Conservation (phyloP, 2,888 invertebrate genomes). For the Suillia variegata region DNA sequence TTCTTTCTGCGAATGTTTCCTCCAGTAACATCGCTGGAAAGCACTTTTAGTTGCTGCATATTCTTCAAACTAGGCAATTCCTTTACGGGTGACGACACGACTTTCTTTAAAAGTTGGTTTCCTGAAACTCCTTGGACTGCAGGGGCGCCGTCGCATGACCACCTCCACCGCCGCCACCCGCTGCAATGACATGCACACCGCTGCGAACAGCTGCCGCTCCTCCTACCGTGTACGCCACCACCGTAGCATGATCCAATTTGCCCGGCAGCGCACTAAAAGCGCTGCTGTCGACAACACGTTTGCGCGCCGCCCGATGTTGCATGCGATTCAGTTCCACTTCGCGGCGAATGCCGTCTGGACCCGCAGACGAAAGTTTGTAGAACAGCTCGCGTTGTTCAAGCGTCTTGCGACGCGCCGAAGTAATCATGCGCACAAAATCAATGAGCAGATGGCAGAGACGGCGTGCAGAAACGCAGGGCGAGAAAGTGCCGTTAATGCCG, state of each 20-base stretch:
- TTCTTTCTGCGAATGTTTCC: no score
- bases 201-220: slow-evolving; percentile 29
- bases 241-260: slow-evolving; percentile 86
- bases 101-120: slow-evolving; percentile 57
- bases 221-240: slow-evolving; percentile 81
- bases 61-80: neutral
- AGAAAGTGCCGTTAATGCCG: slow-evolving; percentile 70
- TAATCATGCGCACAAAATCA: slow-evolving; percentile 79
- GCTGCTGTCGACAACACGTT: slow-evolving; percentile 75
- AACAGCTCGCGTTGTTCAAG: slow-evolving; percentile 83
- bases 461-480: slow-evolving; percentile 68
- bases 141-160: slow-evolving; percentile 40
- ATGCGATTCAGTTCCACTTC: slow-evolving; percentile 67
- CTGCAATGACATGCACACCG: neutral
- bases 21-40: no score
- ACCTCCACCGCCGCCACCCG: slow-evolving; percentile 30
- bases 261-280: slow-evolving; percentile 75
- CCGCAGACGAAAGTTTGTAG: slow-evolving; percentile 66
- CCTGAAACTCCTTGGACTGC: slow-evolving; percentile 58
- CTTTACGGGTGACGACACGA: no score
- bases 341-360: slow-evolving; percentile 62
- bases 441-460: slow-evolving; percentile 74
- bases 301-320: slow-evolving; percentile 72
- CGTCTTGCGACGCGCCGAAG: slow-evolving; percentile 80
- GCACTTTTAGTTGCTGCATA: no score